These are phyloP conservation scores for Scaptomyza reducta DNA, from an alignment of 2,888 invertebrate species.

Conservation along the genomic window DNA sequence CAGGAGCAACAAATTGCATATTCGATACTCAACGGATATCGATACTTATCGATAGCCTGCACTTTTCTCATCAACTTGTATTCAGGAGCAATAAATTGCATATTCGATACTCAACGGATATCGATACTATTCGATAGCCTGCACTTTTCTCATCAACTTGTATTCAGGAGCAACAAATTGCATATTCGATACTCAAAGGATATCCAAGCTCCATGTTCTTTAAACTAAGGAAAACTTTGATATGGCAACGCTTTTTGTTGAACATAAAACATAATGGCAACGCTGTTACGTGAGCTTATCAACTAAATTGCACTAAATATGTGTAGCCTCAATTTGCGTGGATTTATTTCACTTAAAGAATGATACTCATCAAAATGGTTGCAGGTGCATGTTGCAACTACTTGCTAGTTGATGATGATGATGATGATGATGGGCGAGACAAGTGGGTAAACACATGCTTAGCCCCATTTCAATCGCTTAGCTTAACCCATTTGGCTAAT, in stretches of 20 bases:
- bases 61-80: too few species aligned
- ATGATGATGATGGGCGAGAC: constrained; percentile 9
- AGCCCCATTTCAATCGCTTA: constrained; percentile 35
- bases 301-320: too few species aligned
- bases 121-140: not conserved
- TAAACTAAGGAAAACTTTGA: not conserved
- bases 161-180: too few species aligned
- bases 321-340: not conserved
- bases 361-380: not conserved
- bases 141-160: too few species aligned
- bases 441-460: constrained; percentile 42
- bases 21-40: not conserved
- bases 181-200: too few species aligned
- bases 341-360: constrained; percentile 9
- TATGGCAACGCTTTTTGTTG: not conserved
- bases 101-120: not conserved
- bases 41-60: not conserved
- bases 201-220: too few species aligned
- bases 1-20: too few species aligned
- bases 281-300: not conserved
- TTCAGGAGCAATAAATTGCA: too few species aligned
- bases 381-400: constrained; percentile 15
- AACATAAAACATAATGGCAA: not conserved
- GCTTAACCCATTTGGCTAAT: constrained; percentile 25
- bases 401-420: constrained; percentile 4